Evolutionary conservation across 1,140 invertebrate genomes (phyloP).

Genomic region (Tetragnatha versicolor): DNA sequence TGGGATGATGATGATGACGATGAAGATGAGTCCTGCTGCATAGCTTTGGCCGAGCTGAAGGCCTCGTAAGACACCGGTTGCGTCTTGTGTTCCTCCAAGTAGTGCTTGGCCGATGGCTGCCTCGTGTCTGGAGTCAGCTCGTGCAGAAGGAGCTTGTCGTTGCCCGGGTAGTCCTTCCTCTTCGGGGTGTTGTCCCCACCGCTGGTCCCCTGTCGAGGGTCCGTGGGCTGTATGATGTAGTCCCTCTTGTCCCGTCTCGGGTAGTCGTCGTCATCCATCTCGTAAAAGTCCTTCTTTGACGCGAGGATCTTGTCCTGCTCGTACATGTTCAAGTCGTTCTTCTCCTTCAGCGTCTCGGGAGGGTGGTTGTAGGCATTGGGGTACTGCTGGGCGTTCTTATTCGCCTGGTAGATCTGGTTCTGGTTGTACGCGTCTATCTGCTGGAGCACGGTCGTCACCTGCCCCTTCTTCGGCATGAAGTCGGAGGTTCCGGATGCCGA

Average conservation of each 20-base stretch:
- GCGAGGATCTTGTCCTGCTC: conserved; percentile 18
- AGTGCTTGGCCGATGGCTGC: conserved; percentile 45
- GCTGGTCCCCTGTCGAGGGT: not conserved
- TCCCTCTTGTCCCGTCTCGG: conserved; percentile 15
- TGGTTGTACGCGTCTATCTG: conserved; percentile 38
- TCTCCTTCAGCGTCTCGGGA: conserved; percentile 14
- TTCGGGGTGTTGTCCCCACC: not conserved
- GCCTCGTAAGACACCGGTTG: conserved; percentile 50
- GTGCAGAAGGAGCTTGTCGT: conserved; percentile 33
- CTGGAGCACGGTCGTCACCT: conserved; percentile 20
- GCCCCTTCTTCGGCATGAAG: conserved; percentile 2
- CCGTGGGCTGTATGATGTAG: conserved; percentile 43
- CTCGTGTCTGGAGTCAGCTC: conserved; percentile 40
- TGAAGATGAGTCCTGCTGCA: conserved; percentile 22
- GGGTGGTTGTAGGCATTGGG: not conserved
- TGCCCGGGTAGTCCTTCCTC: conserved; percentile 5
- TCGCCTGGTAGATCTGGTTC: conserved; percentile 9
- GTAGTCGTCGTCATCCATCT: conserved; percentile 4
- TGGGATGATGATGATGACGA: not conserved
- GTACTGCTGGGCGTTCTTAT: not conserved
- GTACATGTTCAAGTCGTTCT: conserved; percentile 44
- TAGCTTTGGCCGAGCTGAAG: conserved; percentile 44
- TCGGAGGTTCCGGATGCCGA: not conserved
- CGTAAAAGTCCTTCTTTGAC: conserved; percentile 36
- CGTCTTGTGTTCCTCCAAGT: conserved; percentile 49